A percentile compares a stretch with the other conserved stretches of the same genome.
Evolutionary conservation across 2,797 vertebrate species (phyloP).

Genomic region (Anisognathus igniventris): DNA sequence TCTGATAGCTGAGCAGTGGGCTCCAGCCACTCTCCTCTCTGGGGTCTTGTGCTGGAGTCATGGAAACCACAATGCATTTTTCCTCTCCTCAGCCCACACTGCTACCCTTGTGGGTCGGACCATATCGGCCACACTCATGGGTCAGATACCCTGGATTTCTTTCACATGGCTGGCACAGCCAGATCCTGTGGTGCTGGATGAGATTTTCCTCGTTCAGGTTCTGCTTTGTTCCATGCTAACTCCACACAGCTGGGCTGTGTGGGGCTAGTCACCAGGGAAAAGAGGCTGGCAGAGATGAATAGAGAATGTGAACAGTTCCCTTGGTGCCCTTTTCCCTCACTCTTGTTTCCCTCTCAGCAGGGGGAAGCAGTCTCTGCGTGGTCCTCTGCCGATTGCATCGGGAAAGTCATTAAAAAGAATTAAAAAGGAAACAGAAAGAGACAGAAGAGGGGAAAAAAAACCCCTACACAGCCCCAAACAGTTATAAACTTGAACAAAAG

Average conservation of each 20-base stretch:
- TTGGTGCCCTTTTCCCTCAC: constrained; percentile 67
- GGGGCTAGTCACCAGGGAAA: constrained; percentile 40
- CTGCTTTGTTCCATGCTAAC: constrained; percentile 23
- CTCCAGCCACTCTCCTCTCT: not conserved
- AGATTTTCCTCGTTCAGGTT: not conserved
- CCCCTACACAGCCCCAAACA: not conserved
- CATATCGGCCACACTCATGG: not conserved
- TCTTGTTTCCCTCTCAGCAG: constrained; percentile 73
- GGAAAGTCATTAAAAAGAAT: constrained; percentile 69
- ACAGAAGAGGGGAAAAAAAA: rapidly evolving
- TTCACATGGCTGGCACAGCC: not conserved
- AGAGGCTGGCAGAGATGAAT: constrained; percentile 60
- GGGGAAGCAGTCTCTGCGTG: constrained; percentile 49
- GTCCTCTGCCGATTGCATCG: constrained; percentile 51
- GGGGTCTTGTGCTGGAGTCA: not conserved
- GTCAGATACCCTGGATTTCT: not conserved
- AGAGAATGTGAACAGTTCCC: constrained; percentile 63
- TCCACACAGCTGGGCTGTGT: constrained; percentile 3
- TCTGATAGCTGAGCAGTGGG: not conserved
- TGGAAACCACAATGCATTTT: not conserved
- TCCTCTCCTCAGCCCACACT: not conserved
- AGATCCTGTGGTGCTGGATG: not conserved
- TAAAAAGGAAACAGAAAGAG: constrained; percentile 55
- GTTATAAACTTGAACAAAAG: constrained; percentile 59
- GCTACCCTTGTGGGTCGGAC: not conserved